These are phyloP conservation scores for Lagorchestes hirsutus DNA, from an alignment of 2,797 vertebrate genomes.

Conservation along the genomic window DNA sequence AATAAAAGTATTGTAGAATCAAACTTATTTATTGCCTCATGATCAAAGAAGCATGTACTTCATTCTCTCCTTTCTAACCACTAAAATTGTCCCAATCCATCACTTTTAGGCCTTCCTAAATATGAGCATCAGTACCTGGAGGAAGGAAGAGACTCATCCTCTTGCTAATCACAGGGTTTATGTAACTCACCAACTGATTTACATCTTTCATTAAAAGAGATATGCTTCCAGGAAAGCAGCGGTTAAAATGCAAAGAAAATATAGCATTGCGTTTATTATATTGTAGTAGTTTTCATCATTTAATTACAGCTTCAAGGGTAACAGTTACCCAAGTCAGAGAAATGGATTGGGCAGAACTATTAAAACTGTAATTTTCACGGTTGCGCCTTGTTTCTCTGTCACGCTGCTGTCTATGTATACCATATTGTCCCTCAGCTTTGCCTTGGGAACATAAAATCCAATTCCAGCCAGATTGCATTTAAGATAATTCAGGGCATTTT, in stretches of 20 bases:
- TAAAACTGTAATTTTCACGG: background rate
- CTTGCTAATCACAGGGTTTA: accelerated
- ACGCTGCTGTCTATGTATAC: background rate
- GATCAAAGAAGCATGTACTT: accelerated
- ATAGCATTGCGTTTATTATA: background rate
- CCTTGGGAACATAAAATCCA: background rate
- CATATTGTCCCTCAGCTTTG: background rate
- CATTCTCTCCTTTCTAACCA: background rate
- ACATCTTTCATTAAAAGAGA: slow-evolving; percentile 44
- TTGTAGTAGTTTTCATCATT: background rate
- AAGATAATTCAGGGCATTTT: slow-evolving; percentile 7
- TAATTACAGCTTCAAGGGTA: slow-evolving; percentile 59
- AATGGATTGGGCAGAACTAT: background rate
- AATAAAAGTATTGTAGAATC: accelerated
- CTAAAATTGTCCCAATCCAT: accelerated
- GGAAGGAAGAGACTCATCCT: background rate
- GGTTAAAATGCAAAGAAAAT: background rate
- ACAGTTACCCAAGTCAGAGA: background rate
- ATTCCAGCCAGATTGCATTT: background rate
- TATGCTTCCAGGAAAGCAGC: background rate
- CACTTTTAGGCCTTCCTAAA: background rate
- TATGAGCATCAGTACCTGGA: background rate
- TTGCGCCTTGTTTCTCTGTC: accelerated
- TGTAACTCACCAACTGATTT: slow-evolving; percentile 8
- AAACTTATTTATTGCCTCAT: background rate